Base-by-base conservation (phyloP, 2,888 invertebrate genomes). In the Xanthorhoe designata region DNA sequence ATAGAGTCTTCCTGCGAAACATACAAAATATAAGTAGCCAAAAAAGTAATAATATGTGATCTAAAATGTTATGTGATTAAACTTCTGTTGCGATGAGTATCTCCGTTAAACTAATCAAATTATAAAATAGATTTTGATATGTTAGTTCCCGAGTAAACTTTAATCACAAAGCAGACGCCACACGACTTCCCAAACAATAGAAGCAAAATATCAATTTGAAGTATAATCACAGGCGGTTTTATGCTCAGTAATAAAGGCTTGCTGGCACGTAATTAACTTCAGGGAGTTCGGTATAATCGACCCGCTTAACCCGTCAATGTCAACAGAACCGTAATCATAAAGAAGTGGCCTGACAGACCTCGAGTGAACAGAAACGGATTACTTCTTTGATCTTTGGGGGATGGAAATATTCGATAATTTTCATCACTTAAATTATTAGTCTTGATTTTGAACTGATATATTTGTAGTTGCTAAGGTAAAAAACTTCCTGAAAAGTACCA, bases 241-340 rank as follows among this genome's bases (percentile, higher is more conserved):
- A 71, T 69, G 69, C 42, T 53, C 66, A 49, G 19, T 74, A 73
- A 74, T 68, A 63, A 56, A 54, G 61, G 69, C 76, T 75, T 71
- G 73, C 72, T 65, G 74, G 68, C 65, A 67, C 74, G 78, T 79
- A 77, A 82, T 82, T 80, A 82, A 80, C 77, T 80, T 77, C 78
- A 81, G 75, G 45, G 60, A 73, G 70, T 81, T 77, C 71, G 75
- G 75, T 76, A 78, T 78, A 80, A 80, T 77, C 70, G 74, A 70
- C 68, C 55, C 74, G 76, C 74, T 81, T 78, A 79, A 76, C 77
- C 75, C 79, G 74, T 81, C 78, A 79, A 70, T 73, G 73, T 72
- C 75, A 68, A 71, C 64, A 66, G 70, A 69, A 70, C 72, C 73
- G 73, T 78, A 75, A 78, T 77, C 74, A 71, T 69, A 66, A 72